These are phyloP conservation scores for Enteromius thamalakanensis DNA, from an alignment of 2,797 vertebrate species.

Conservation along the genomic window DNA sequence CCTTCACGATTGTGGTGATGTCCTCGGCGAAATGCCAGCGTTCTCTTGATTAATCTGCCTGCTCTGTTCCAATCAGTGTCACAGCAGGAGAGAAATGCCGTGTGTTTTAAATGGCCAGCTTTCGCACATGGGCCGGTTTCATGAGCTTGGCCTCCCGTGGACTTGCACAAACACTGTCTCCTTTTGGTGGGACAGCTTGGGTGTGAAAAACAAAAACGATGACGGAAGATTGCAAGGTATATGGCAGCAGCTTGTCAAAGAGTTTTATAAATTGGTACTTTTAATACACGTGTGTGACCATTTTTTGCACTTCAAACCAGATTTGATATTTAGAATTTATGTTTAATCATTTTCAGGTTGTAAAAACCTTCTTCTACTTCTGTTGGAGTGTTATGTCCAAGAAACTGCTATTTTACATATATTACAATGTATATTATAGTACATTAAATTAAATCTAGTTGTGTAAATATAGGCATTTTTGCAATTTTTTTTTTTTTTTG, in stretches of 20 bases:
- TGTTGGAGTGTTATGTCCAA: not conserved
- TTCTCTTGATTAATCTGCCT: slow-evolving; percentile 77
- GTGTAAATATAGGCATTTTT: not conserved
- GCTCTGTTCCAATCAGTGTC: slow-evolving; percentile 79
- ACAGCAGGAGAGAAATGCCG: slow-evolving; percentile 60
- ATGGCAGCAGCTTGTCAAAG: slow-evolving; percentile 37
- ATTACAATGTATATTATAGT: no score
- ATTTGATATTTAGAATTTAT: slow-evolving; percentile 15
- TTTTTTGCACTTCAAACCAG: not conserved
- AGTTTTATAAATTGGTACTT: not conserved
- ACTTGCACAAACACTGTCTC: slow-evolving; percentile 15
- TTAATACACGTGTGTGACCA: not conserved
- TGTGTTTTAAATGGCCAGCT: slow-evolving; percentile 56
- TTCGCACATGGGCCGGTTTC: slow-evolving; percentile 47
- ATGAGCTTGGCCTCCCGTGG: slow-evolving; percentile 49
- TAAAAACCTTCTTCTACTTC: not conserved
- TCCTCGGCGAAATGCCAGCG: slow-evolving; percentile 70
- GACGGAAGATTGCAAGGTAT: not conserved
- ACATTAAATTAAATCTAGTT: no score
- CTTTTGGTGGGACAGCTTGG: slow-evolving; percentile 73
- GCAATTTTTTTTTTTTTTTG: not conserved
- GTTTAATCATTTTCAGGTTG: not conserved
- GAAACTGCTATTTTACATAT: no score
- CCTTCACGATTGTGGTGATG: slow-evolving; percentile 75
- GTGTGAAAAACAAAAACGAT: slow-evolving; percentile 32